These are phyloP conservation scores for Serripes groenlandicus DNA, from an alignment of 2,888 invertebrate species.

Conservation along the genomic window DNA sequence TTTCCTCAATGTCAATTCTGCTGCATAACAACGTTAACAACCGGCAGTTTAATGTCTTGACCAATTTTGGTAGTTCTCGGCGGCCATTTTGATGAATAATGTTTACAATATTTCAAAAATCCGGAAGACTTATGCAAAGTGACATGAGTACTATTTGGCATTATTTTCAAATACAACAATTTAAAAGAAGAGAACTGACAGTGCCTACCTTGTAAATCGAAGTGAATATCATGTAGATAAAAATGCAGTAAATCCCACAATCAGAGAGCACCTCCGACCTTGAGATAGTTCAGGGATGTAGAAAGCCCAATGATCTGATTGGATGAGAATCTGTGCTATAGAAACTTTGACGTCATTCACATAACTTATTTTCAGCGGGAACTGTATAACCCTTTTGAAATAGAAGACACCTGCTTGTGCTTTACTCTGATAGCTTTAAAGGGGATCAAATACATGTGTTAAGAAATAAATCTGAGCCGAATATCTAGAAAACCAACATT, in stretches of 20 bases:
- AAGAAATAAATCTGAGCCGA: no score
- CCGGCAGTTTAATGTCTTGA: constrained; percentile 14
- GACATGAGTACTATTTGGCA: background rate
- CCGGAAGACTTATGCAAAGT: background rate
- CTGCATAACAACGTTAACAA: background rate
- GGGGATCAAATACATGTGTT: no score
- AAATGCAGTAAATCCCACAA: constrained; percentile 31
- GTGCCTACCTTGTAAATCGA: background rate
- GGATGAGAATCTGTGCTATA: constrained; percentile 49
- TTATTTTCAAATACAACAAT: background rate
- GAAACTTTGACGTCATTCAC: constrained; percentile 64
- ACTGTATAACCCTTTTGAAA: background rate
- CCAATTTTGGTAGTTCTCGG: constrained; percentile 28
- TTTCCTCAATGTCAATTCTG: background rate
- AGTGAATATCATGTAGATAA: background rate
- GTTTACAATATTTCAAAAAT: constrained; percentile 21
- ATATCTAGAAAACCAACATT: no score
- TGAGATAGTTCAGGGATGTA: constrained; percentile 47
- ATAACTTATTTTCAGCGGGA: constrained; percentile 46
- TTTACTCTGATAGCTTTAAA: background rate
- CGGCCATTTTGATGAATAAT: constrained; percentile 32
- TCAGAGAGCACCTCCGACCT: constrained; percentile 50
- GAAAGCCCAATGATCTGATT: constrained; percentile 48
- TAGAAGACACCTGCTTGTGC: background rate
- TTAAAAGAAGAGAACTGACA: background rate